Evolutionary conservation across 2,113 vertebrate genomes (phyloP), one percentile per base, ranked within the genome.

Genomic region (Cepphus grylle): DNA sequence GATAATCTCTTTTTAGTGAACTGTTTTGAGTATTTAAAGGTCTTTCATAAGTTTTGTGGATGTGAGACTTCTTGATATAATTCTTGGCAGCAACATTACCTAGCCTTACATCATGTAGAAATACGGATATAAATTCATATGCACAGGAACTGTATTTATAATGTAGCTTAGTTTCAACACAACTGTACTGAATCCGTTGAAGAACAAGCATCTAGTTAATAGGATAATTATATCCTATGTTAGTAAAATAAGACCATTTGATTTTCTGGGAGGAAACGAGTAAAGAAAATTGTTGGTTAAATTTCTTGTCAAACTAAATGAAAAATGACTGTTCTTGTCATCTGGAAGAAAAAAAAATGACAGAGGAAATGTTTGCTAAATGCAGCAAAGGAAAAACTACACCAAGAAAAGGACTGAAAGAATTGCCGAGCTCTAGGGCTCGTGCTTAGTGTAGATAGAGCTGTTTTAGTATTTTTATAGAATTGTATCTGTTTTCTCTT

Each of bases 281-380:
- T 82, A 40, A 94, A 93, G 78, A 96, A 93, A 91, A 89, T 72
- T 69, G n/a, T 80, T 87, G 84, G 94, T 89, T 97, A 50, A 89
- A 94, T 91, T 81, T 95, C 84, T 87, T 90, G 87, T 96, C 94
- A 94, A 43, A 79, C 50, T 79, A 93, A 73, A 93, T 94, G 87
- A 92, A 90, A 95, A 96, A 87, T 81, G 69, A 83, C 55, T 90
- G 47, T 67, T 91, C 50, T 61, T 91, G 89, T 73, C 93, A 63
- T 66, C 20, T 95, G 63, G 71, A 76, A 93, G 76, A 22, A 38
- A 59, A 78, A 90, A 59, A 23, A 59, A 74, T 9, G 47, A 38
- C 40, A 17, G 36, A 86, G 38, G 45, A 91, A 90, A 43, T 67
- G 61, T 29, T 94, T 81, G n/a, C 71, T 92, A 88, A 93, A 81